Percentiles rank a stretch among this genome's conserved stretches.
These are phyloP conservation scores for Hylyphantes graminicola DNA, from an alignment of 1,140 invertebrate genomes.

Conservation along the genomic window DNA sequence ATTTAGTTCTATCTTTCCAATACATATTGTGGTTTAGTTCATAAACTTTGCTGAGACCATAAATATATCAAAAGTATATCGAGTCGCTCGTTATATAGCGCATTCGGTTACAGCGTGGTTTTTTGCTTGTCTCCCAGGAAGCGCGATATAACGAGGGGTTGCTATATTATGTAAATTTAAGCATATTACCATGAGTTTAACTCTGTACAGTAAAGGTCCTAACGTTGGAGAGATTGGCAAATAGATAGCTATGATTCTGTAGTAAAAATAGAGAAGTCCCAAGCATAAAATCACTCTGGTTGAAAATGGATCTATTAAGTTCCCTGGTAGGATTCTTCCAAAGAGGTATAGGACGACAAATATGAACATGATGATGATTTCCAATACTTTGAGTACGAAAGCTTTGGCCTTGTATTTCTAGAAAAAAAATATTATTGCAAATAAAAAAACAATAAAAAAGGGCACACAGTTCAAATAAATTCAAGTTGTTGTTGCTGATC, in stretches of 20 bases:
- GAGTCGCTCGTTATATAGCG: too few species aligned
- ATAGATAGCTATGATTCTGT: conserved; percentile 67
- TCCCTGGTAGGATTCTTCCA: conserved; percentile 52
- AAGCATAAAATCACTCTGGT: conserved; percentile 63
- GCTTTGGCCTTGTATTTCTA: conserved; percentile 63
- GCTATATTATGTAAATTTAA: too few species aligned
- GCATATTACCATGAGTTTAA: conserved; percentile 67
- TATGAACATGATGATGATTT: conserved; percentile 61
- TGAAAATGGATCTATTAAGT: conserved; percentile 61
- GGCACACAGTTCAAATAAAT: too few species aligned
- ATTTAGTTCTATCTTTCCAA: too few species aligned
- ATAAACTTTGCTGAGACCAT: too few species aligned
- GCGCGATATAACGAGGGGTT: too few species aligned
- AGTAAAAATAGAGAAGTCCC: conserved; percentile 69
- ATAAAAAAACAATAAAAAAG: too few species aligned
- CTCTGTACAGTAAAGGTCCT: conserved; percentile 68
- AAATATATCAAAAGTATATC: too few species aligned
- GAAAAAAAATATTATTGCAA: neutral
- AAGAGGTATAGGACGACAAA: conserved; percentile 61
- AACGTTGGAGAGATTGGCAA: conserved; percentile 69
- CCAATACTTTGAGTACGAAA: conserved; percentile 62
- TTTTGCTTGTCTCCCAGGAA: too few species aligned
- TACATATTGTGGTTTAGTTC: too few species aligned
- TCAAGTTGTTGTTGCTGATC: too few species aligned
- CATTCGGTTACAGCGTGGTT: too few species aligned